Conservation (phyloP, 2,113 vertebrate genomes). For the Anguilla rostrata region DNA sequence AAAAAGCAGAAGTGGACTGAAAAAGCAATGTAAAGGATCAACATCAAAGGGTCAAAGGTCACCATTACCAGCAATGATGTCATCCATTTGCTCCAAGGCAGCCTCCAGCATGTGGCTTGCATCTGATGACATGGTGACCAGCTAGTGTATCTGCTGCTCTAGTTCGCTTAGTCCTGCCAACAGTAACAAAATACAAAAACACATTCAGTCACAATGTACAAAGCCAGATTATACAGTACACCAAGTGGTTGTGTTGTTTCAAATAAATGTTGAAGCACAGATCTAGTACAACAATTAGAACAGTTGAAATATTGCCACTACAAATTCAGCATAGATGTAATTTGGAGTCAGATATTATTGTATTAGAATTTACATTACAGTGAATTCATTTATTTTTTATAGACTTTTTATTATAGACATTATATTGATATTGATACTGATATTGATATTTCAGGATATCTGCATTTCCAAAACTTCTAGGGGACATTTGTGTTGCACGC, state of each 20-base stretch:
- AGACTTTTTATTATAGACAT: not conserved
- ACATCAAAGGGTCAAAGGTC: not conserved
- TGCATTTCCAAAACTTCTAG: too few relatives aligned
- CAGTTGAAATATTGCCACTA: not conserved
- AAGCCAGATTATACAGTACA: not conserved
- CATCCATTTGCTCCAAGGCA: conserved; percentile 89
- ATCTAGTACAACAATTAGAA: not conserved
- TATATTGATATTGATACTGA: too few relatives aligned
- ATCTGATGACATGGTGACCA: conserved; percentile 76
- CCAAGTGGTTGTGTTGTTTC: not conserved
- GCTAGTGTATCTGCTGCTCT: not conserved
- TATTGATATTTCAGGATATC: too few relatives aligned
- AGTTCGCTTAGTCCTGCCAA: not conserved
- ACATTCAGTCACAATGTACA: conserved; percentile 17
- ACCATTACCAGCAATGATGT: conserved; percentile 86
- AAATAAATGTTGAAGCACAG: not conserved
- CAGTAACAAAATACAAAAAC: conserved; percentile 8
- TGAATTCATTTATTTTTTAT: not conserved
- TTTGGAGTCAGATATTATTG: too few relatives aligned
- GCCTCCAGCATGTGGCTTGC: conserved; percentile 84
- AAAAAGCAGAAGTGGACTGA: not conserved
- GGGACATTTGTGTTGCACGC: not conserved
- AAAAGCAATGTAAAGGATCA: not conserved
- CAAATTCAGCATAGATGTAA: too few relatives aligned
- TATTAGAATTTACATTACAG: too few relatives aligned